These are phyloP conservation scores for Agrotis clavis DNA, from an alignment of 2,888 invertebrate species.

Conservation along the genomic window DNA sequence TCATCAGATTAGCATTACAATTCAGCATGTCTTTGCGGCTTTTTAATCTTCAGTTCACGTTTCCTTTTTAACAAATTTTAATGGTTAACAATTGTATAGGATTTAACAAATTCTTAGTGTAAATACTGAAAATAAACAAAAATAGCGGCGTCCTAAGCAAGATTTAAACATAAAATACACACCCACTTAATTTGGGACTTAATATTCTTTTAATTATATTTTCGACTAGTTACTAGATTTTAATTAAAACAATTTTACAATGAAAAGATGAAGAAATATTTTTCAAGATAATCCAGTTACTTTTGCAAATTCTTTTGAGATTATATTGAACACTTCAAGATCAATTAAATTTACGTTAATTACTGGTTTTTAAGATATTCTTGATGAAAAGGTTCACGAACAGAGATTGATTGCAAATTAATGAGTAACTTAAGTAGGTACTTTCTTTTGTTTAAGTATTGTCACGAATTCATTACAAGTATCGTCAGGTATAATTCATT, in stretches of 20 bases:
- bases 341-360: constrained; percentile 6
- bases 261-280: background rate
- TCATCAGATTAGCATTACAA: too few relatives aligned
- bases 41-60: too few relatives aligned
- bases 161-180: background rate
- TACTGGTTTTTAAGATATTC: background rate
- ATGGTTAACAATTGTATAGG: too few relatives aligned
- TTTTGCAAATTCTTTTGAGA: background rate
- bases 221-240: background rate
- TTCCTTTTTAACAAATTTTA: too few relatives aligned
- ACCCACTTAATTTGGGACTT: background rate
- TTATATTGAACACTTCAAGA: constrained; percentile 2
- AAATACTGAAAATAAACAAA: too few relatives aligned
- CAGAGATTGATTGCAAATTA: constrained; percentile 47
- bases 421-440: constrained; percentile 6
- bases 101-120: too few relatives aligned
- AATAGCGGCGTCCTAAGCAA: background rate
- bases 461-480: constrained; percentile 9
- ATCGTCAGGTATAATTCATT: too few relatives aligned
- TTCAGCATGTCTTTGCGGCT: too few relatives aligned
- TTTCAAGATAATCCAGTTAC: background rate
- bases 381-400: constrained; percentile 9
- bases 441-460: background rate
- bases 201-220: background rate
- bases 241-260: background rate